A percentile compares a stretch with the other conserved stretches of the same genome.
phyloP scores from a whole-genome alignment of 2,888 invertebrate genomes.

The Andrena minutula region DNA sequence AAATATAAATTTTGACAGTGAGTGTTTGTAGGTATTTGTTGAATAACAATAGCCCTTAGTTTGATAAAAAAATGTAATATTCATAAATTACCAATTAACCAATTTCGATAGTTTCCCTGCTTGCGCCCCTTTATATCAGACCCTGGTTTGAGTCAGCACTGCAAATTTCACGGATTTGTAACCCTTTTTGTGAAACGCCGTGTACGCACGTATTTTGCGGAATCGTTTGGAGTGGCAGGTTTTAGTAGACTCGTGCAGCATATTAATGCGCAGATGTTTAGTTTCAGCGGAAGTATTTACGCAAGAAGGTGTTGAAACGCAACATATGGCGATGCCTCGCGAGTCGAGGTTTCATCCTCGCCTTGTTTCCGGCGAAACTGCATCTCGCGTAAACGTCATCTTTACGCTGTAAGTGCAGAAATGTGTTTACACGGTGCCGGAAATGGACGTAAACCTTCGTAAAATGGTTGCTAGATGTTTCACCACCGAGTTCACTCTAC shows the following conservation, averaged over 20 bases:
- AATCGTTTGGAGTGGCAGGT: conserved; percentile 1
- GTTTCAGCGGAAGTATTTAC: conserved; percentile 50
- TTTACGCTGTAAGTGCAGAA: conserved; percentile 58
- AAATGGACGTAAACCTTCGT: conserved; percentile 52
- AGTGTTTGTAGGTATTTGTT: too few relatives aligned
- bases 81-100: too few relatives aligned
- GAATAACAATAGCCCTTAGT: too few relatives aligned
- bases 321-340: conserved; percentile 32
- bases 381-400: conserved; percentile 37
- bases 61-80: too few relatives aligned
- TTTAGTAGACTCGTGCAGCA: conserved; percentile 28
- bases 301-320: conserved; percentile 47
- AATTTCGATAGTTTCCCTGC: too few relatives aligned
- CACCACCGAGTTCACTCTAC: conserved; percentile 7
- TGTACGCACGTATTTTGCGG: background rate
- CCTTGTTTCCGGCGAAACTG: conserved; percentile 55
- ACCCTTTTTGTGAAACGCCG: too few relatives aligned
- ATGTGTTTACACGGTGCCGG: conserved; percentile 59
- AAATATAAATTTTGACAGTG: too few relatives aligned
- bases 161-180: too few relatives aligned
- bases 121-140: too few relatives aligned
- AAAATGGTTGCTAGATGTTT: conserved; percentile 39
- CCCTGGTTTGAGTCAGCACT: too few relatives aligned
- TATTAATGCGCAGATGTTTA: conserved; percentile 51
- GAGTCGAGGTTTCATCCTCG: conserved; percentile 47